phyloP scores from a whole-genome alignment of 1,140 invertebrate species.

The Apis dorsata region DNA sequence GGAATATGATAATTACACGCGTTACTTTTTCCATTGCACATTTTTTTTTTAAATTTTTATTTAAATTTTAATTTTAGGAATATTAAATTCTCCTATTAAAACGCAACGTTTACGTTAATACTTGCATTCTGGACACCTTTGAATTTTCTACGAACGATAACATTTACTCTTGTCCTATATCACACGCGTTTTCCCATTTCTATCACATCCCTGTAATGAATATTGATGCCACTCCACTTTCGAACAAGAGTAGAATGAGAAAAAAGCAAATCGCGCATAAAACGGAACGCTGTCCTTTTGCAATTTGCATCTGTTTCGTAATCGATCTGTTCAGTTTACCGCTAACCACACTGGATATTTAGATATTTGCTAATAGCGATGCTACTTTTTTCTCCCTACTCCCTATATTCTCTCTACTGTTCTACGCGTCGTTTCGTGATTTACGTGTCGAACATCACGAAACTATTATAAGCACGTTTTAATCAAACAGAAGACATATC shows the following conservation, averaged over 20 bases:
- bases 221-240: background rate
- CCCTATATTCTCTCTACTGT: background rate
- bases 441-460: background rate
- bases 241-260: background rate
- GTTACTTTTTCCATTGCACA: too few species aligned
- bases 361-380: slow-evolving; percentile 3
- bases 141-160: background rate
- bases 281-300: background rate
- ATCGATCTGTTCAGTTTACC: background rate
- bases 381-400: background rate
- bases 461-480: background rate
- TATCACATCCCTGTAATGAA: too few species aligned
- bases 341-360: background rate
- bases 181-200: background rate
- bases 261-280: background rate
- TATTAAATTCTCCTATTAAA: too few species aligned
- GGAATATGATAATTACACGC: too few species aligned
- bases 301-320: slow-evolving; percentile 7
- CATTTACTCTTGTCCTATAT: background rate
- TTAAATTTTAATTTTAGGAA: too few species aligned
- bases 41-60: too few species aligned
- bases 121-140: too few species aligned
- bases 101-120: too few species aligned
- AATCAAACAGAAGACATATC: background rate
- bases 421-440: background rate